These are phyloP conservation scores for Stegodyphus dumicola DNA, from an alignment of 1,140 invertebrate genomes.

Conservation along the genomic window DNA sequence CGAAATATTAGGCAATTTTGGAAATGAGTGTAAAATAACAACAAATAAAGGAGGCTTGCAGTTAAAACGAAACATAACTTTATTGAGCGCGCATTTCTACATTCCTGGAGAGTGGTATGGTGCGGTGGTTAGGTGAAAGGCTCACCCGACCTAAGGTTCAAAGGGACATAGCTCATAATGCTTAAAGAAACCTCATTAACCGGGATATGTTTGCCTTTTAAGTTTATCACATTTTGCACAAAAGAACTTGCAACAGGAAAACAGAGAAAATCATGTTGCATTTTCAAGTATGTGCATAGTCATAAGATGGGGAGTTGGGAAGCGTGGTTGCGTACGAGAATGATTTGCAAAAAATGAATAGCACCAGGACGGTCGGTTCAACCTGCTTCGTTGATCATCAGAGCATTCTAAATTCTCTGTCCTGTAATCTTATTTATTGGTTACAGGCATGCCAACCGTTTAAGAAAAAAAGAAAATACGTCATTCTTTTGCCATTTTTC, in stretches of 20 bases:
- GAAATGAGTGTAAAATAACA: too few species aligned
- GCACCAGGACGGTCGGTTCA: slow-evolving; percentile 57
- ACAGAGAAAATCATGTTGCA: background rate
- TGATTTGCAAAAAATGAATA: slow-evolving; percentile 12
- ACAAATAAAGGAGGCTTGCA: too few species aligned
- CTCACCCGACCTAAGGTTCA: slow-evolving; percentile 26
- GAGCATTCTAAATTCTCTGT: slow-evolving; percentile 17
- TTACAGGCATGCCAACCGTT: slow-evolving; percentile 32
- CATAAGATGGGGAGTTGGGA: background rate
- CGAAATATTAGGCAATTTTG: too few species aligned
- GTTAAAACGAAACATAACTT: slow-evolving; percentile 53
- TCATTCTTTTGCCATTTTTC: too few species aligned
- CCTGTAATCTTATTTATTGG: background rate
- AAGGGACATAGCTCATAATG: slow-evolving; percentile 24
- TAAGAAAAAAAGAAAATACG: too few species aligned
- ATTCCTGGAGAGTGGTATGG: slow-evolving; percentile 54
- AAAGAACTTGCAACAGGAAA: slow-evolving; percentile 6
- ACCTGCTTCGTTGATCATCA: slow-evolving; percentile 45
- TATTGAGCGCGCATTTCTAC: slow-evolving; percentile 46
- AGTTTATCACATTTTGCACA: slow-evolving; percentile 53
- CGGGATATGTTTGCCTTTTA: slow-evolving; percentile 51
- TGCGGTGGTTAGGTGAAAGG: slow-evolving; percentile 29
- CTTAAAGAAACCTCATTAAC: slow-evolving; percentile 23
- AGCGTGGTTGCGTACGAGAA: background rate
- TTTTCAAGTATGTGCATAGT: background rate